phyloP scores from a whole-genome alignment of 2,113 vertebrate genomes.

The Tragelaphus buxtoni region DNA sequence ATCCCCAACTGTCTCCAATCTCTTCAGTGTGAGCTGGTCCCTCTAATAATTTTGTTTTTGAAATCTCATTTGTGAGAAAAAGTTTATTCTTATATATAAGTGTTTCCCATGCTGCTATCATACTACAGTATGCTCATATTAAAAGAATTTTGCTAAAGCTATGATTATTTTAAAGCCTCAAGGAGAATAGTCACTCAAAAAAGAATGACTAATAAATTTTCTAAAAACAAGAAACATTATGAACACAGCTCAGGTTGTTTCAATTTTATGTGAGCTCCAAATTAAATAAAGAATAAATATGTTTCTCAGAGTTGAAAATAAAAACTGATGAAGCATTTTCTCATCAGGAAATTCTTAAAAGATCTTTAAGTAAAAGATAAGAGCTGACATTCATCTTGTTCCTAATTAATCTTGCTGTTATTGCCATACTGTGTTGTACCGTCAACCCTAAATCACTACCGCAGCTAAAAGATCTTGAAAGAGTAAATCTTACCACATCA shows the following conservation, averaged over 20 bases:
- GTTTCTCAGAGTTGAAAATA: neutral
- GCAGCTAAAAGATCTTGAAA: neutral
- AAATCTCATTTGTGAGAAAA: neutral
- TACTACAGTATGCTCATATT: neutral
- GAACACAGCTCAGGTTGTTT: neutral
- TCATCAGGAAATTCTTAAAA: neutral
- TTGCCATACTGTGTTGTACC: neutral
- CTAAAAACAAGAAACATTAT: neutral
- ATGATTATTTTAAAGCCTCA: neutral
- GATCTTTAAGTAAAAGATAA: neutral
- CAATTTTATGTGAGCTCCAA: neutral
- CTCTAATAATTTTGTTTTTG: neutral
- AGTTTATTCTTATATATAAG: neutral
- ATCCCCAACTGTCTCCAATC: neutral
- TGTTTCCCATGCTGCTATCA: neutral
- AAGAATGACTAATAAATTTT: neutral
- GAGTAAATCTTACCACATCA: neutral
- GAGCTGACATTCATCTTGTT: neutral
- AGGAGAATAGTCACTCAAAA: neutral
- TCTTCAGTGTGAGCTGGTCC: neutral
- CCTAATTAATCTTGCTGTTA: neutral
- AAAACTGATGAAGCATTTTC: neutral
- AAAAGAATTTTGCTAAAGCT: neutral
- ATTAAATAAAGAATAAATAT: slow-evolving; percentile 4
- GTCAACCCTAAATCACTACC: neutral